A percentile compares a stretch with the other conserved stretches of the same genome.
phyloP scores from a whole-genome alignment of 2,113 vertebrate genomes.

The Anser brachyrhynchus region DNA sequence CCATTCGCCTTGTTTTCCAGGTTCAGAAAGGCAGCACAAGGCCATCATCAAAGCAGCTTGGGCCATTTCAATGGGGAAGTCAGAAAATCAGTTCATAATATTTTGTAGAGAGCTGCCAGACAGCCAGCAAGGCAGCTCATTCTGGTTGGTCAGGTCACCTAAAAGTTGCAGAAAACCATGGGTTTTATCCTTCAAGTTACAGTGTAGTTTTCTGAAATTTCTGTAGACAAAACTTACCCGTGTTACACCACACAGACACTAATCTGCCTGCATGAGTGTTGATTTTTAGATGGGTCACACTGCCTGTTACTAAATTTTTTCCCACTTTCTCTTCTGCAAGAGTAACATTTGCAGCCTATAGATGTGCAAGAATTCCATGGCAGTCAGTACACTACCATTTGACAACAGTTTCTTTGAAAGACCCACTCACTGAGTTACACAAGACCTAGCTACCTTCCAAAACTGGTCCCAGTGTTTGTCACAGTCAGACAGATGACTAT shows the following conservation, averaged over 20 bases:
- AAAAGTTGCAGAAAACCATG: not conserved
- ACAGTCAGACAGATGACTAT: not conserved
- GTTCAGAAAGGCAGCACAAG: not conserved
- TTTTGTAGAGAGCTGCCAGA: not conserved
- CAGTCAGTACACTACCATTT: not conserved
- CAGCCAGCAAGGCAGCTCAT: not conserved
- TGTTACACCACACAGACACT: not conserved
- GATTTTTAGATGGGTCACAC: not conserved
- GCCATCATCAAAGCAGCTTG: not conserved
- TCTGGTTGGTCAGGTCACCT: not conserved
- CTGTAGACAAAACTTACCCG: not conserved
- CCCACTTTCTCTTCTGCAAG: not conserved
- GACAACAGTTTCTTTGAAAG: not conserved
- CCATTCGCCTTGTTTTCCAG: not conserved
- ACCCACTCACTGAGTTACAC: not conserved
- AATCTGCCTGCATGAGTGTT: not conserved
- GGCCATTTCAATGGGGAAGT: not conserved
- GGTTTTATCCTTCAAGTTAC: not conserved
- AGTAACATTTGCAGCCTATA: not conserved
- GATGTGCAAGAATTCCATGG: not conserved
- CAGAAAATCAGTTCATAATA: not conserved
- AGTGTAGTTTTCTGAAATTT: not conserved
- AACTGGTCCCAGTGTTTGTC: not conserved
- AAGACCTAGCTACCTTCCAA: not conserved
- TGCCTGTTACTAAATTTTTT: not conserved